Percentiles rank a stretch among this genome's conserved stretches.
Evolutionary conservation across 2,888 invertebrate genomes (phyloP).

Genomic region (Caenorhabditis plicata): DNA sequence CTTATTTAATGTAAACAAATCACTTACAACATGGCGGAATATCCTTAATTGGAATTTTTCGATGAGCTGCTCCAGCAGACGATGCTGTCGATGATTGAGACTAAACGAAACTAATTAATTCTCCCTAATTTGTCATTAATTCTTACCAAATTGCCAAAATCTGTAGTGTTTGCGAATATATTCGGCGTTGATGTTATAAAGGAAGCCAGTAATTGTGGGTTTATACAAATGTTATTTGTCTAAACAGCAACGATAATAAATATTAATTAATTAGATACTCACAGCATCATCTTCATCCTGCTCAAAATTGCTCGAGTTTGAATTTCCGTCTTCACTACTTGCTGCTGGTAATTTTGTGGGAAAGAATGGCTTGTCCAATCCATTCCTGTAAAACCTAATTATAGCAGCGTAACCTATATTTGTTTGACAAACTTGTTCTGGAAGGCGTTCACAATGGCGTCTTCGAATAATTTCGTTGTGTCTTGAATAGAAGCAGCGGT

Average conservation of each 20-base stretch:
- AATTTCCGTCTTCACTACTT: slow-evolving; percentile 14
- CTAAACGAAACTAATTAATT: not conserved
- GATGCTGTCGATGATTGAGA: not conserved
- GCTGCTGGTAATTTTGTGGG: not conserved
- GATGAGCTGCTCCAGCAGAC: not conserved
- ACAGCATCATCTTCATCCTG: slow-evolving; percentile 21
- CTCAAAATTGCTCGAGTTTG: slow-evolving; percentile 12
- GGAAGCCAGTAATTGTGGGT: slow-evolving; percentile 33
- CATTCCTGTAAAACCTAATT: no score
- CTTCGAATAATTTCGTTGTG: no score
- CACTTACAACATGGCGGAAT: no score
- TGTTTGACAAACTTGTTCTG: not conserved
- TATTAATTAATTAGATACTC: not conserved
- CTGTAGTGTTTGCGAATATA: slow-evolving; percentile 17
- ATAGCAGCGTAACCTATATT: no score
- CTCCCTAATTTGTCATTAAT: no score
- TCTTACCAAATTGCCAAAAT: no score
- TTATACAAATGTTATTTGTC: slow-evolving; percentile 4
- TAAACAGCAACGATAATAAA: not conserved
- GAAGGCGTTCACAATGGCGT: no score
- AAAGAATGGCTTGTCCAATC: no score
- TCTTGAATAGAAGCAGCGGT: no score
- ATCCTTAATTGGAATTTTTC: not conserved
- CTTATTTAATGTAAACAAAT: no score
- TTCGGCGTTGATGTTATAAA: slow-evolving; percentile 37